Conservation (phyloP, 2,888 invertebrate species). For the Aspidapion aeneum region DNA sequence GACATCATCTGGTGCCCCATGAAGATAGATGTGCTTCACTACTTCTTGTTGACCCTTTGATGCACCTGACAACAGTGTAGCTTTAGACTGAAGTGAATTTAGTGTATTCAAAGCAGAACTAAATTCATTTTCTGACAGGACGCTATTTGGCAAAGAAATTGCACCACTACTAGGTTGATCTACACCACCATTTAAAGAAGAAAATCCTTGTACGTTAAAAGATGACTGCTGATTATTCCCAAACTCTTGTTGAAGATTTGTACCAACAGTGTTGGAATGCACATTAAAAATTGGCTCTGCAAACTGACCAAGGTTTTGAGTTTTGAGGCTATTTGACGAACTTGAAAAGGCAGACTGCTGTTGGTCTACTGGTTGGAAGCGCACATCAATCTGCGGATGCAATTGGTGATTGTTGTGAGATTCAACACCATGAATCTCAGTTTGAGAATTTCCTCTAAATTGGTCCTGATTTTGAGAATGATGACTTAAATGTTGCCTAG, state of each 20-base stretch:
- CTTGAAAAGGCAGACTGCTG: too few relatives aligned
- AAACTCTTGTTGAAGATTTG: neutral
- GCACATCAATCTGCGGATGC: too few relatives aligned
- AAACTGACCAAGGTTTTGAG: too few relatives aligned
- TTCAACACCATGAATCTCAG: too few relatives aligned
- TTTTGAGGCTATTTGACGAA: too few relatives aligned
- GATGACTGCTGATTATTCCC: neutral
- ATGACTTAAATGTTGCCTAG: too few relatives aligned
- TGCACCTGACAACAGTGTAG: neutral
- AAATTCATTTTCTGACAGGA: neutral
- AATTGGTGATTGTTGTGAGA: too few relatives aligned
- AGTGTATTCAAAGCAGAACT: neutral
- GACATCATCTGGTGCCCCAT: neutral
- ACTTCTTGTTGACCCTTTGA: neutral
- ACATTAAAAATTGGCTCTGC: too few relatives aligned
- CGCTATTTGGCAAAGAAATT: neutral
- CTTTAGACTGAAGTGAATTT: neutral
- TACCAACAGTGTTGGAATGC: neutral
- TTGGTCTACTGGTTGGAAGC: too few relatives aligned
- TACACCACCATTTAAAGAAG: too few relatives aligned
- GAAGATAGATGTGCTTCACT: neutral
- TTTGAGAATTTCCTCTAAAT: too few relatives aligned
- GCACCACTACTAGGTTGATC: neutral
- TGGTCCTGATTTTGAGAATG: too few relatives aligned
- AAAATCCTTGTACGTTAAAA: neutral